Base-by-base conservation (phyloP, 2,113 vertebrate genomes). In the Rafetus swinhoei region DNA sequence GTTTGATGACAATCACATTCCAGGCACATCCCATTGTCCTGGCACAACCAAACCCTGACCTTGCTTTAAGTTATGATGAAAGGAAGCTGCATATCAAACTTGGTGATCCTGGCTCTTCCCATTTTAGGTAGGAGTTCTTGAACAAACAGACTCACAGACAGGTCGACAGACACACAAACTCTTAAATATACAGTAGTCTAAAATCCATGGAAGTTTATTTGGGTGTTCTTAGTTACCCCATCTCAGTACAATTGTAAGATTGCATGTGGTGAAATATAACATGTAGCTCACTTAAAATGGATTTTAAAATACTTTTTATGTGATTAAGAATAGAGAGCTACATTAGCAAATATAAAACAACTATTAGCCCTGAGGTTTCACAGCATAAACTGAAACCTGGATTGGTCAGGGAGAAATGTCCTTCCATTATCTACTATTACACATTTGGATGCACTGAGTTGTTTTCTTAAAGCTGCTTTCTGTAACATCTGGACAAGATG, bases 181-280 rank as follows among this genome's bases (percentile, higher is more conserved):
- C 39, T 45, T 45, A 45, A 45, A 45, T 45, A 45, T 45, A 45
- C 39, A 45, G 39, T 45, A 45, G 39, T 45, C 39, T 45, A 80
- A 94, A 50, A 74, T 88, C 39, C 69, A 54, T 50, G 85, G 65
- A 89, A 54, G 27, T 79, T 56, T 81, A 60, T 1, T 24, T 11
- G 5, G 54, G 50, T 91, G 76, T 85, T 93, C 85, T 54, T 4
- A 1, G 81, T 91, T 93, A 81, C 82, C 86, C 84, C 19, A 59
- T 87, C 62, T n/a, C 11, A 32, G 82, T 57, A 90, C 24, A 84
- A 77, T 12, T 82, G 9, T 74, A 80, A 95, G 29, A 50, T 57
- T 85, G 86, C 29, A 24, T 45, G 27, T 86, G 59, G 80, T 60
- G 53, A 86, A 92, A 92, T 85, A 55, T 81, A 55, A 12, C 10